Evolutionary conservation across 2,797 vertebrate species (phyloP).

Genomic region (Macropodus opercularis): DNA sequence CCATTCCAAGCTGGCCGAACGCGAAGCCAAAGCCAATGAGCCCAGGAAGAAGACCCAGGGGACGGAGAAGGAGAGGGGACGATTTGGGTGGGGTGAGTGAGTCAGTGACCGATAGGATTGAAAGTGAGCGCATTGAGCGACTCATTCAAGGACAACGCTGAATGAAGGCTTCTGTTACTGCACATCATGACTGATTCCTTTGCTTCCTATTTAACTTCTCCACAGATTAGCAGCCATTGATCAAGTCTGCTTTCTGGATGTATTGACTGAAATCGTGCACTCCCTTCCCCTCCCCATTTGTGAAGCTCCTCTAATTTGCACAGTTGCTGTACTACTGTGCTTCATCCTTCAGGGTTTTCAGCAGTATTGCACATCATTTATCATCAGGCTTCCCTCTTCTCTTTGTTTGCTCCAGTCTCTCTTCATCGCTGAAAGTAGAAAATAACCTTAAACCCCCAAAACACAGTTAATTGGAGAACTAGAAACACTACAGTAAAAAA

Average conservation of each 20-base stretch:
- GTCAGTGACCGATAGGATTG: background rate
- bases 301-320: slow-evolving; percentile 36
- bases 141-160: slow-evolving; percentile 8
- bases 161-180: background rate
- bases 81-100: slow-evolving; percentile 83
- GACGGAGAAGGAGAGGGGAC: slow-evolving; percentile 77
- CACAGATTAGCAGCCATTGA: slow-evolving; percentile 16
- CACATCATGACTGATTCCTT: background rate
- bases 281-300: slow-evolving; percentile 4
- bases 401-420: background rate
- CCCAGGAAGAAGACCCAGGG: slow-evolving; percentile 72
- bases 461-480: background rate
- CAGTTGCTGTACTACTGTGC: slow-evolving; percentile 13
- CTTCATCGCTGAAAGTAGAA: background rate
- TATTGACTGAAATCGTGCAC: background rate
- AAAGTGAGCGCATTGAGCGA: background rate
- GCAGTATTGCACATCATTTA: slow-evolving; percentile 24
- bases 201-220: slow-evolving; percentile 1
- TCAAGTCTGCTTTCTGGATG: background rate
- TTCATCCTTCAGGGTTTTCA: slow-evolving; percentile 37
- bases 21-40: slow-evolving; percentile 77
- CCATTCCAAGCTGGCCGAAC: slow-evolving; percentile 81
- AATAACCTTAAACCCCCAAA: background rate
- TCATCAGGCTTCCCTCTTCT: slow-evolving; percentile 1
- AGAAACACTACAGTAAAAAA: background rate